Evolutionary conservation across 2,888 invertebrate genomes (phyloP), one percentile per base, ranked within the genome.

Genomic region (Volucella zonaria): DNA sequence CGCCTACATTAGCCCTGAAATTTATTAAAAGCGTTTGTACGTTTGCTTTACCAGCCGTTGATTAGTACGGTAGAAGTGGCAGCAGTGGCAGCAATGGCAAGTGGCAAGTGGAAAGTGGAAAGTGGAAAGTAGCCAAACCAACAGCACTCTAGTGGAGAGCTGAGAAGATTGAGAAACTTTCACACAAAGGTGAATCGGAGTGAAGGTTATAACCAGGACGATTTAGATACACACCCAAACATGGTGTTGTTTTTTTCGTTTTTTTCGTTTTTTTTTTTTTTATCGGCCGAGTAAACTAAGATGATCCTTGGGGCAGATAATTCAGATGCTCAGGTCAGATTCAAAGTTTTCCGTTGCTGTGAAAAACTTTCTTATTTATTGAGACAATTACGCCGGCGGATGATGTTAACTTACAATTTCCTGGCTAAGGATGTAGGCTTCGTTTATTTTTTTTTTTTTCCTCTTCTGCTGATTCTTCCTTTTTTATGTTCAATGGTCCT

Each of bases 21-120:
- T 85, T 85, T 85, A 85, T 85, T 85, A 85, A 80, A 80, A 85
- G 76, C 80, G 68, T 80, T 80, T 67, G 79, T 79, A 80, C 80
- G 79, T 79, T 80, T 80, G 67, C 75, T 76, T 58, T 51, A 40
- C 78, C 47, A 42, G 66, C 73, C 73, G 73, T 66, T 73, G 79
- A 79, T 79, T 73, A 64, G 70, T 70, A 70, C 42, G 23, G 43
- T 15, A 38, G 40, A 15, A 40, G 15, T 15, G 58, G 58, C 4
- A 15, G 15, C 10, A 40, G 58, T 14, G 43, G 14, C 23, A 23
- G n/a, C n/a, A n/a, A n/a, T n/a, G n/a, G n/a, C n/a, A n/a, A n/a
- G n/a, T n/a, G n/a, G n/a, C n/a, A n/a, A n/a, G n/a, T n/a, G n/a
- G n/a, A n/a, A n/a, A n/a, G n/a, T n/a, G n/a, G n/a, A n/a, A n/a